Evolutionary conservation across 2,113 vertebrate genomes (phyloP).

Genomic region (Alaudala cheleensis): DNA sequence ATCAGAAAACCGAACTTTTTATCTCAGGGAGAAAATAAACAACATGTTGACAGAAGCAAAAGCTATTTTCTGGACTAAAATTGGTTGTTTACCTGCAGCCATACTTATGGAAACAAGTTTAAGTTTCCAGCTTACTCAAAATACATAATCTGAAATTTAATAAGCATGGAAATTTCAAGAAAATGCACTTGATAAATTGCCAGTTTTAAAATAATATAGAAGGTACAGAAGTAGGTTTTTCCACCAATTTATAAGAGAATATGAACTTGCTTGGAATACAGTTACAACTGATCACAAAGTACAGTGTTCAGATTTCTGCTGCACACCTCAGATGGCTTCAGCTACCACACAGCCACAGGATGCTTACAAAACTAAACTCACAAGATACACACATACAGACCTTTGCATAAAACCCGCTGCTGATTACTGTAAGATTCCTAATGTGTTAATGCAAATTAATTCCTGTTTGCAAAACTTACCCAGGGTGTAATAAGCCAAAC

Average conservation of each 20-base stretch:
- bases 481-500: neutral
- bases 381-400: neutral
- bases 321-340: neutral
- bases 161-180: conserved; percentile 74
- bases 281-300: conserved; percentile 37
- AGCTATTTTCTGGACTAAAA: conserved; percentile 86
- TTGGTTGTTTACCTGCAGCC: conserved; percentile 84
- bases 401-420: neutral
- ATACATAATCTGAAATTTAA: conserved; percentile 78
- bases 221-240: conserved; percentile 62
- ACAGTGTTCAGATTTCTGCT: conserved; percentile 30
- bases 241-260: conserved; percentile 63
- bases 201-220: conserved; percentile 61
- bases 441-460: neutral
- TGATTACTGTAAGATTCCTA: neutral
- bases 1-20: conserved; percentile 89
- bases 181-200: conserved; percentile 68
- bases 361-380: neutral
- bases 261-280: conserved; percentile 61
- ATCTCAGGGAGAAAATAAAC: conserved; percentile 85
- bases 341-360: neutral
- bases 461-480: neutral
- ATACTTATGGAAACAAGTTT: conserved; percentile 76
- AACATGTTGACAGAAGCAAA: conserved; percentile 86
- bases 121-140: conserved; percentile 68